phyloP scores from a whole-genome alignment of 2,888 invertebrate genomes.

The Tetragonisca angustula region DNA sequence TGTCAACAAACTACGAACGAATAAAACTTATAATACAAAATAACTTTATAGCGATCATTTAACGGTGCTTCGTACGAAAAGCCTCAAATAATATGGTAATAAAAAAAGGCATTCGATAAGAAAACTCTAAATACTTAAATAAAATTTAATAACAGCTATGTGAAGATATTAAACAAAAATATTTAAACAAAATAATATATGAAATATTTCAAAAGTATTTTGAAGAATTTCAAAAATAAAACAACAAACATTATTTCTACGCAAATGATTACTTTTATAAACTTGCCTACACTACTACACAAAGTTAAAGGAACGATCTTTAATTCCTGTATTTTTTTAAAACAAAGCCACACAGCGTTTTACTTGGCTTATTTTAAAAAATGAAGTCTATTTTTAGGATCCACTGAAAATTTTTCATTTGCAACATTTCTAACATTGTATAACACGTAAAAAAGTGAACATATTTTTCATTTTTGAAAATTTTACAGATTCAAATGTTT shows the following conservation, averaged over 20 bases:
- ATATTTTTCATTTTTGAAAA: too few relatives aligned
- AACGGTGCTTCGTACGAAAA: neutral
- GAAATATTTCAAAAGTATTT: neutral
- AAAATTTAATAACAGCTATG: neutral
- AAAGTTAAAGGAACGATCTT: too few relatives aligned
- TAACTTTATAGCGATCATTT: neutral
- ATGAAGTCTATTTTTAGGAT: too few relatives aligned
- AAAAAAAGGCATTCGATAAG: neutral
- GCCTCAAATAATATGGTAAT: neutral
- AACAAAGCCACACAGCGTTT: too few relatives aligned
- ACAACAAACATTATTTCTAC: neutral
- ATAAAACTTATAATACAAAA: neutral
- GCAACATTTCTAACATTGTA: too few relatives aligned
- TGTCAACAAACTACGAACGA: neutral
- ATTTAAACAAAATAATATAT: neutral
- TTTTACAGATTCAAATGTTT: too few relatives aligned
- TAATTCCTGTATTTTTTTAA: too few relatives aligned
- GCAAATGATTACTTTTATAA: neutral
- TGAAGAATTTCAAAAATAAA: neutral
- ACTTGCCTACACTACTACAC: neutral
- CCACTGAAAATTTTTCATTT: too few relatives aligned
- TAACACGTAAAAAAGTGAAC: too few relatives aligned
- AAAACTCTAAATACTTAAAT: neutral
- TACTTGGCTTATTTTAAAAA: too few relatives aligned
- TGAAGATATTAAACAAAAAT: neutral